A percentile compares a stretch with the other conserved stretches of the same genome.
Conservation (phyloP, 2,113 vertebrate species). For the Calidris pygmaea region DNA sequence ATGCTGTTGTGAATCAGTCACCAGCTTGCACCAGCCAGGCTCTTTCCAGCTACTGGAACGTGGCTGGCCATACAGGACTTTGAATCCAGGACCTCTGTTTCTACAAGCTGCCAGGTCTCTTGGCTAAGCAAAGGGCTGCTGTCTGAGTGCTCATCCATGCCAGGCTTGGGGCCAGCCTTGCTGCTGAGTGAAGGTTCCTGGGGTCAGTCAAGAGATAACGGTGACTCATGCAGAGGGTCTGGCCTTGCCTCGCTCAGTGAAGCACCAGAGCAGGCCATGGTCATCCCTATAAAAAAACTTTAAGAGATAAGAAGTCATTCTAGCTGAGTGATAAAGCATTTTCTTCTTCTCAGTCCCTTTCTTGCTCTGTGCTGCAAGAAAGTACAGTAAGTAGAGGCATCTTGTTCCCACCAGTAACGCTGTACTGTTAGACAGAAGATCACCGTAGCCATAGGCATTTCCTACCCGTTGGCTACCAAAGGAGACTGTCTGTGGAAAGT, state of each 20-base stretch:
- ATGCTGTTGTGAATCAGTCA: neutral
- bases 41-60: neutral
- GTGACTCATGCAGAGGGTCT: neutral
- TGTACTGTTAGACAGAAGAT: neutral
- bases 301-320: neutral
- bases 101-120: neutral
- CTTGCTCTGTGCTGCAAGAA: neutral
- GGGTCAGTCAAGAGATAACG: neutral
- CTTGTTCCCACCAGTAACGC: accelerated
- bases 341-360: neutral
- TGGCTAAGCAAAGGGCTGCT: neutral
- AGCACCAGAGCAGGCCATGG: neutral
- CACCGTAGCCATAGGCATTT: neutral
- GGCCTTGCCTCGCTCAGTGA: neutral
- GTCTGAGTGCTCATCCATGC: neutral
- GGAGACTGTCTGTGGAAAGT: neutral
- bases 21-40: neutral
- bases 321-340: neutral
- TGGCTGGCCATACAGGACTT: neutral
- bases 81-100: neutral
- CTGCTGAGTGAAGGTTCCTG: neutral
- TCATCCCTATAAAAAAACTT: neutral
- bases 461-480: neutral
- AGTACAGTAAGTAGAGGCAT: neutral
- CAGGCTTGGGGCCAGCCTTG: neutral